Evolutionary conservation across 2,888 invertebrate species (phyloP).

Genomic region (Drosophila lutescens): DNA sequence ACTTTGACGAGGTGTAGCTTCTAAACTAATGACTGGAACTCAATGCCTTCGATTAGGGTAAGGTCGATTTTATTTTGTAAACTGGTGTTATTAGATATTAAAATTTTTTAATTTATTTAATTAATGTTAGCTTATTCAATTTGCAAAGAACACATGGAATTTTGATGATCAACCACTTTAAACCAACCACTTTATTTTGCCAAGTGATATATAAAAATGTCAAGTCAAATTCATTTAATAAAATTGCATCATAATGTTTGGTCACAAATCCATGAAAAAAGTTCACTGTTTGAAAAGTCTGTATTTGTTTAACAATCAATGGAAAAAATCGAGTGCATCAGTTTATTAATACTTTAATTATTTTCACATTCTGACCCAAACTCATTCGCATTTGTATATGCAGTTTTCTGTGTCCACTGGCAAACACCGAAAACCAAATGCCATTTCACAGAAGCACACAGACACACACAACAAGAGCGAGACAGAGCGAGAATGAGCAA

Average conservation of each 20-base stretch:
- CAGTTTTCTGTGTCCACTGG: neutral
- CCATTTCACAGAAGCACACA: neutral
- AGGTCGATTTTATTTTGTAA: no score
- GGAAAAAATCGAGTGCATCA: neutral
- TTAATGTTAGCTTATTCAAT: neutral
- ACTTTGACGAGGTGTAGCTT: no score
- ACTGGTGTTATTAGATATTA: no score
- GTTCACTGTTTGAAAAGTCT: neutral
- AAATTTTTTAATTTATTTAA: neutral
- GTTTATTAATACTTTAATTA: constrained; percentile 19
- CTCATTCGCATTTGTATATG: neutral
- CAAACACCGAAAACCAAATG: constrained; percentile 21
- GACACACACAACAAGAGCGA: neutral
- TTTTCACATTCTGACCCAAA: constrained; percentile 7
- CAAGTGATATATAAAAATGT: no score
- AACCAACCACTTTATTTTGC: neutral
- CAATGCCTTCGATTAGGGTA: no score
- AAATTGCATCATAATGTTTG: neutral
- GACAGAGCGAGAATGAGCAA: neutral
- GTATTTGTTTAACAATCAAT: constrained; percentile 1
- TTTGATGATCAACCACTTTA: neutral
- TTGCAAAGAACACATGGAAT: neutral
- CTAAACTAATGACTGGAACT: no score
- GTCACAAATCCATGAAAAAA: neutral
- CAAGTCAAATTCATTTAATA: neutral